A percentile compares a stretch with the other conserved stretches of the same genome.
phyloP scores from a whole-genome alignment of 2,888 invertebrate genomes.

The Drymonia ruficornis region DNA sequence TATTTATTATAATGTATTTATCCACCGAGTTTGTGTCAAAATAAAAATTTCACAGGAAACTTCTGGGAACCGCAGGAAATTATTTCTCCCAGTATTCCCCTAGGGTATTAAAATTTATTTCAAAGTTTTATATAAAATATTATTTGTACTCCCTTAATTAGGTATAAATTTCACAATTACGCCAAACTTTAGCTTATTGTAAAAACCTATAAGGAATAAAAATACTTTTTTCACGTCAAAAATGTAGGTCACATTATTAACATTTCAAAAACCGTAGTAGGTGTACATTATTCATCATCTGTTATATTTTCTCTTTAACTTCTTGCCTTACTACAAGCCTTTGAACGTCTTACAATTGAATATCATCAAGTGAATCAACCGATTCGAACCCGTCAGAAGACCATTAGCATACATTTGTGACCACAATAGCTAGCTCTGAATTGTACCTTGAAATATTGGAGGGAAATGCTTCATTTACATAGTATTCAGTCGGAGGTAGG shows the following conservation, averaged over 20 bases:
- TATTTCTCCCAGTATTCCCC: neutral
- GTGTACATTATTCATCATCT: no score
- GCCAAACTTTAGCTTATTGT: no score
- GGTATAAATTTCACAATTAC: neutral
- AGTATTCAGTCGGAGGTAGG: slow-evolving; percentile 32
- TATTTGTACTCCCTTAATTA: neutral
- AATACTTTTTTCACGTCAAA: no score
- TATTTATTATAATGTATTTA: no score
- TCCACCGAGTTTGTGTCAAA: neutral
- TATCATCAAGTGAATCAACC: slow-evolving; percentile 31
- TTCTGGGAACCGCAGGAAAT: neutral
- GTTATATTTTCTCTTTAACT: neutral
- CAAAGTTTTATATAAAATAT: neutral
- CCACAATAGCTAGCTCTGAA: slow-evolving; percentile 41
- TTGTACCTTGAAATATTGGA: slow-evolving; percentile 43
- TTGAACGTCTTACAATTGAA: slow-evolving; percentile 21
- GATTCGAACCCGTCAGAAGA: slow-evolving; percentile 23
- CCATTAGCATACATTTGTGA: slow-evolving; percentile 50
- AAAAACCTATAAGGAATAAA: no score
- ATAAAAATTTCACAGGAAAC: neutral
- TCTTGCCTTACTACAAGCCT: neutral
- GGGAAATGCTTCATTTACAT: slow-evolving; percentile 56
- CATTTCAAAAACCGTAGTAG: neutral
- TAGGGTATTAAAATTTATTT: neutral
- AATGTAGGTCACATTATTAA: no score